A percentile compares a stretch with the other conserved stretches of the same genome.
phyloP scores from a whole-genome alignment of 2,797 vertebrate genomes.

The Scolopax rusticola region DNA sequence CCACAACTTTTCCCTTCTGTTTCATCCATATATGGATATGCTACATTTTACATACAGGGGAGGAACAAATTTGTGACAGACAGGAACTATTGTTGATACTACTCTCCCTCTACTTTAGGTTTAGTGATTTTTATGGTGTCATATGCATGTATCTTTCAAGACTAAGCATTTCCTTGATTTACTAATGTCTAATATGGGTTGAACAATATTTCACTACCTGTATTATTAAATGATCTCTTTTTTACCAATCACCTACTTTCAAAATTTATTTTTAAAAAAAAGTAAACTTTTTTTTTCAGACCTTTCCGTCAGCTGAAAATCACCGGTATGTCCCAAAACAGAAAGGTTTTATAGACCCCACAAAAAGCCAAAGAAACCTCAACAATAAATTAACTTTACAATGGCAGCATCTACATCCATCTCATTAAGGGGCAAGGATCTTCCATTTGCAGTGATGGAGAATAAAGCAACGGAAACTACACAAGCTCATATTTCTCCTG shows the following conservation, averaged over 20 bases:
- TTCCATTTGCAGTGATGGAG: not conserved
- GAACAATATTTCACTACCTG: not conserved
- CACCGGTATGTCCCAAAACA: not conserved
- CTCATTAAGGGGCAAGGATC: not conserved
- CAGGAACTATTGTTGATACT: not conserved
- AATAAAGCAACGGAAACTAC: not conserved
- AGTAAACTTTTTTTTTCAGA: not conserved
- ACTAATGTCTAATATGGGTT: not conserved
- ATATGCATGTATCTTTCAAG: not conserved
- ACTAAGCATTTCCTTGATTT: not conserved
- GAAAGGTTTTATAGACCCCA: not conserved
- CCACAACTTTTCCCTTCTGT: not conserved
- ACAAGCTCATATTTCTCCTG: not conserved
- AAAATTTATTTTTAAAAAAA: not conserved
- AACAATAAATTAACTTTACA: not conserved
- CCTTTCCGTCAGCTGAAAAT: not conserved
- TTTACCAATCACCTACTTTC: not conserved
- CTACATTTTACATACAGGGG: not conserved
- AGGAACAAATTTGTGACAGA: not conserved
- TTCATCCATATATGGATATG: not conserved
- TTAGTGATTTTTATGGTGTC: not conserved
- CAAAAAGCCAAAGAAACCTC: accelerated
- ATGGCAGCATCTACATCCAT: not conserved
- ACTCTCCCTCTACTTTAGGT: not conserved
- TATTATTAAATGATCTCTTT: not conserved